These are phyloP conservation scores for Blastobasis adustella DNA, from an alignment of 2,888 invertebrate genomes.

Conservation along the genomic window DNA sequence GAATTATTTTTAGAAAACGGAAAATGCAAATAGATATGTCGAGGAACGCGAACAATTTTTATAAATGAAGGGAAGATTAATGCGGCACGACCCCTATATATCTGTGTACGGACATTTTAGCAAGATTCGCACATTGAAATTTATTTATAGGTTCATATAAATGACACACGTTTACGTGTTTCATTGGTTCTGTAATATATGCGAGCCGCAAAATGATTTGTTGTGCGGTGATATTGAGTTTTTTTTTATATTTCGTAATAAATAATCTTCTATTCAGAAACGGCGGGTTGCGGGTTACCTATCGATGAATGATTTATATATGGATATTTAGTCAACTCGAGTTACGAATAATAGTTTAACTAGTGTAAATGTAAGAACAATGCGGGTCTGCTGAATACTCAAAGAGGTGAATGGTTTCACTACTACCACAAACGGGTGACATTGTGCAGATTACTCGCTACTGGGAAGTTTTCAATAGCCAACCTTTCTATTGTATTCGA, in stretches of 20 bases:
- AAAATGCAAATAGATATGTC: slow-evolving; percentile 22
- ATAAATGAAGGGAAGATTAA: slow-evolving; percentile 54
- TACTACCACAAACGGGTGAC: not conserved
- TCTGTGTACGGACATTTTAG: slow-evolving; percentile 57
- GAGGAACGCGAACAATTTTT: slow-evolving; percentile 33
- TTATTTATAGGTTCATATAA: slow-evolving; percentile 58
- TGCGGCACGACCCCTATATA: slow-evolving; percentile 52
- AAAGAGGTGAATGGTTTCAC: not conserved
- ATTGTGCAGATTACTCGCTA: not conserved
- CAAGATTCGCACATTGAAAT: slow-evolving; percentile 53
- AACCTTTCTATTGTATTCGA: slow-evolving; percentile 46
- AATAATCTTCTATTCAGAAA: too few species aligned
- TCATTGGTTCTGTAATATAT: slow-evolving; percentile 45
- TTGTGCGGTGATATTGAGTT: slow-evolving; percentile 24
- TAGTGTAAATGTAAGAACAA: too few species aligned
- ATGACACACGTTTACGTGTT: slow-evolving; percentile 47
- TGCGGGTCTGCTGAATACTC: too few species aligned
- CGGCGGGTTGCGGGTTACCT: too few species aligned
- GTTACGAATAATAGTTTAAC: too few species aligned
- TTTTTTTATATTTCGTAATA: slow-evolving; percentile 9
- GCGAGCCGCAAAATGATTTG: slow-evolving; percentile 26
- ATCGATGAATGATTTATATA: too few species aligned
- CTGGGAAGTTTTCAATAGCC: slow-evolving; percentile 26
- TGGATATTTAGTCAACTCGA: too few species aligned
- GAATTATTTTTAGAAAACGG: too few species aligned